phyloP scores from a whole-genome alignment of 1,140 invertebrate genomes.

The Gonatopus flavifemur region DNA sequence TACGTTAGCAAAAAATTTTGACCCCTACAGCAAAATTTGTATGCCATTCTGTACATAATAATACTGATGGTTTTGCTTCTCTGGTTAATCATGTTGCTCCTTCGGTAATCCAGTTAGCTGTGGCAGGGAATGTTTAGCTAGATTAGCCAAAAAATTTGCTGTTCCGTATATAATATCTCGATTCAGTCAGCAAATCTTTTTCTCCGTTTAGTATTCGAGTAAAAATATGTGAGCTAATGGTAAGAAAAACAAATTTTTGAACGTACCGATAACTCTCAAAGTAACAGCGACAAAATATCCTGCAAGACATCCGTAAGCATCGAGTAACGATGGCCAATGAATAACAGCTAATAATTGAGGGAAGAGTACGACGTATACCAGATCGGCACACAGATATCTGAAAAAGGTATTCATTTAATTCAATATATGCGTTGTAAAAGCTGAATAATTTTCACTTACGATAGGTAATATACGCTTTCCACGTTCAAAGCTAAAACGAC shows the following conservation, averaged over 20 bases:
- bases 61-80: too few species aligned
- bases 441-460: conserved; percentile 58
- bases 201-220: too few species aligned
- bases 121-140: too few species aligned
- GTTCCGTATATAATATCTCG: too few species aligned
- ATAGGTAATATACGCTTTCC: conserved; percentile 77
- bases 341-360: conserved; percentile 81
- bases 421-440: neutral
- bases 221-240: neutral
- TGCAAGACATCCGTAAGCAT: conserved; percentile 77
- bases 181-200: too few species aligned
- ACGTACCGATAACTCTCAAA: conserved; percentile 66
- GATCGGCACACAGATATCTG: conserved; percentile 72
- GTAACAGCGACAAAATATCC: conserved; percentile 68
- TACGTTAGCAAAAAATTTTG: too few species aligned
- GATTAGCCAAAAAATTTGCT: too few species aligned
- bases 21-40: too few species aligned
- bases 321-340: conserved; percentile 68
- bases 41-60: too few species aligned
- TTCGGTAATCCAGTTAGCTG: too few species aligned
- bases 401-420: neutral
- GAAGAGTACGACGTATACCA: conserved; percentile 81
- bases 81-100: too few species aligned
- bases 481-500: conserved; percentile 74
- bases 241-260: conserved; percentile 14